These are phyloP conservation scores for Capitulum mitella DNA, from an alignment of 2,888 invertebrate species.

Conservation along the genomic window DNA sequence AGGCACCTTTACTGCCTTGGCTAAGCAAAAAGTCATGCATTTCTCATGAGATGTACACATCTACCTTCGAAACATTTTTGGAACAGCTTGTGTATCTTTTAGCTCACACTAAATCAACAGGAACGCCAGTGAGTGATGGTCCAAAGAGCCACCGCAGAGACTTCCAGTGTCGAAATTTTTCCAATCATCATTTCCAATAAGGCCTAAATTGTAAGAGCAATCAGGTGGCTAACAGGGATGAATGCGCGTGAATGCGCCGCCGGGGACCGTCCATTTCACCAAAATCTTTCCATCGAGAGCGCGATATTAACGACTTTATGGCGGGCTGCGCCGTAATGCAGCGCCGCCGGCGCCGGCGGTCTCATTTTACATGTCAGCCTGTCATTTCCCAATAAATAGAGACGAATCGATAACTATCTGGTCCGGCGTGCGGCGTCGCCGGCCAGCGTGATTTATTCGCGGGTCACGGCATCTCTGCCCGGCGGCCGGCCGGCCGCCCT, in stretches of 20 bases:
- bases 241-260: background rate
- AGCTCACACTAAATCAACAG: too few species aligned
- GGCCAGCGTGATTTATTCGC: background rate
- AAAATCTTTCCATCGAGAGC: background rate
- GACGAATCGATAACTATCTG: background rate
- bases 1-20: too few species aligned
- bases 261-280: background rate
- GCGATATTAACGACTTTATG: background rate
- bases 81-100: too few species aligned
- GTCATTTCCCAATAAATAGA: constrained; percentile 7
- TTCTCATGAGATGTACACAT: too few species aligned
- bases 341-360: background rate
- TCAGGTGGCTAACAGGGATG: background rate
- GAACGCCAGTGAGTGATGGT: too few species aligned
- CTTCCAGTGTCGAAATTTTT: background rate
- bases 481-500: background rate
- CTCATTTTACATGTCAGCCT: background rate
- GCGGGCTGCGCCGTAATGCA: background rate
- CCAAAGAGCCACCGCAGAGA: too few species aligned
- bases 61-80: too few species aligned
- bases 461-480: background rate
- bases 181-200: background rate
- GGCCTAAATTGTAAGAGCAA: background rate
- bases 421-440: too few species aligned
- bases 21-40: too few species aligned